Base-by-base conservation (phyloP, 2,113 vertebrate species). In the Chamaetylas fuelleborni region DNA sequence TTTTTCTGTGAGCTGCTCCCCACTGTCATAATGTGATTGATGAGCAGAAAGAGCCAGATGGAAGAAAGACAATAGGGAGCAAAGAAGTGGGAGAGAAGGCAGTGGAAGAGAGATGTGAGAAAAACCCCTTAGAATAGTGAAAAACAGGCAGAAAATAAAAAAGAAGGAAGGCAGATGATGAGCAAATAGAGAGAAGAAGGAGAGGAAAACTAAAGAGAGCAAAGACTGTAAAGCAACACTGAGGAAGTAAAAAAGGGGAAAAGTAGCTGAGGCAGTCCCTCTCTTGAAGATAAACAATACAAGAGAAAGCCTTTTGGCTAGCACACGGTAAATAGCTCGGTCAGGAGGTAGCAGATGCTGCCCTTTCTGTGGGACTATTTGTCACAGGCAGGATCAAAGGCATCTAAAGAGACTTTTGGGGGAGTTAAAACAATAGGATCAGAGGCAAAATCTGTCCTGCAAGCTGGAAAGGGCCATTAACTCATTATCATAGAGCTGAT, bases 11-110 rank as follows among this genome's bases (percentile, higher is more conserved):
- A 48, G 38, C 45, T 92, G 79, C 34, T 92, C 43, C 29, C 10
- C 0, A 0, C 60, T 83, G 58, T 48, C 5, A 1, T 40, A 47
- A 47, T 6, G 47, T 56, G 57, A 61, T 1, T 53, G 51, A 65
- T 61, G 50, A 65, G 40, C 31, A 82, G 31, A 60, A 93, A 79
- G 29, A 83, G 19, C 11, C 22, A 72, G 40, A 13, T 9, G 70
- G 50, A 85, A 74, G 16, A n/a, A 79, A 81, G 31, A 38, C 5
- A 65, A 48, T 1, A 34, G 45, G 45, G 13, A 81, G 23, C 10
- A 89, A 79, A 81, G 48, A 87, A 89, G 67, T 12, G 12, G 9
- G 29, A 77, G 16, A 79, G 28, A 90, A 85, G 38, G 26, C 12
- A 64, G 25, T n/a, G 17, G 10, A 91, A 19, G 38, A 23, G 8